Evolutionary conservation across 2,888 invertebrate genomes (phyloP), one percentile per base, ranked within the genome.

Genomic region (Trichogramma dendrolimi): DNA sequence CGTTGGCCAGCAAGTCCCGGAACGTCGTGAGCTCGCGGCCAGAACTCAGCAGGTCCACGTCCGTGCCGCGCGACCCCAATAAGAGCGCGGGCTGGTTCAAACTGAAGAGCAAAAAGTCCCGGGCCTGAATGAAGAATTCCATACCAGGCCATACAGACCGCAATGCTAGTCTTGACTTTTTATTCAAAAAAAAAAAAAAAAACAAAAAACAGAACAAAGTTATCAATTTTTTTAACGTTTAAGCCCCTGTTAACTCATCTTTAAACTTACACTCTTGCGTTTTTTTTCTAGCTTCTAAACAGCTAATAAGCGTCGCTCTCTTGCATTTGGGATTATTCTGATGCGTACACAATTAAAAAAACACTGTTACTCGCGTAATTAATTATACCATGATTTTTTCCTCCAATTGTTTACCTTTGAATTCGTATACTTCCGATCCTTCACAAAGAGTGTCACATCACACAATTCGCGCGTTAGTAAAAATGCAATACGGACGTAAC

Each of bases 1-100:
- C 87, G 58, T 77, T 87, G 67, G 84, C 83, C 63, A 80, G 82
- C 64, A 83, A 83, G 60, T 74, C 77, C 63, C 76, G 75, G 69
- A 69, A 70, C 71, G 14, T 14, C 14, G 67, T 75, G 54, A 71
- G 73, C 71, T 70, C 74, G 49, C 67, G 75, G 80, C 50, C 79
- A 82, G 67, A 86, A 83, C 61, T 80, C 78, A 69, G 77, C 85
- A 80, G 89, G 62, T 89, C 89, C 1, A 83, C 87, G 53, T 89
- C 89, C 6, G 88, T 89, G 83, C 88, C 89, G 54, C 86, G 87
- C 71, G 87, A 89, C 72, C 84, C 85, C 55, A 86, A 85, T 72
- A 87, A 88, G 76, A 85, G 86, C 65, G 87, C 89, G 46, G 88
- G 88, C 59, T 89, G 89, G 89, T 88, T 89, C 72, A 87, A 86